These are phyloP conservation scores for Synanthedon formicaeformis DNA, from an alignment of 2,888 invertebrate genomes.

Conservation along the genomic window DNA sequence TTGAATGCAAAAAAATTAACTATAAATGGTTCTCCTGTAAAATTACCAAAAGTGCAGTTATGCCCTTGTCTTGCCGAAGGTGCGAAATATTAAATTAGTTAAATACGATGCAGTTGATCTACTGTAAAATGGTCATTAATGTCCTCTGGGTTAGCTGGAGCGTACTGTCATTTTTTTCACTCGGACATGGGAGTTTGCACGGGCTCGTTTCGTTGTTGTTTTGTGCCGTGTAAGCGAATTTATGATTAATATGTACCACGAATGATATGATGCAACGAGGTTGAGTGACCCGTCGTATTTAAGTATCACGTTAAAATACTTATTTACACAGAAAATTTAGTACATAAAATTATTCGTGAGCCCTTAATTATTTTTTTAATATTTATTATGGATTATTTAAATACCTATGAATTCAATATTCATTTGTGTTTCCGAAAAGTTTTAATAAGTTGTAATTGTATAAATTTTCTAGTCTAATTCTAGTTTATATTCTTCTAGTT, in stretches of 20 bases:
- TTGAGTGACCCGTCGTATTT: conserved; percentile 27
- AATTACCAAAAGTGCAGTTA: no score
- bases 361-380: neutral
- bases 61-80: no score
- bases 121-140: neutral
- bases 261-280: conserved; percentile 19
- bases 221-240: conserved; percentile 39
- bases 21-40: no score
- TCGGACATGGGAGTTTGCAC: conserved; percentile 16
- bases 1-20: no score
- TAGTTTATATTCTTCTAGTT: no score
- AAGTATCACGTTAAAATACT: conserved; percentile 1
- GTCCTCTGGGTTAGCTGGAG: conserved; percentile 59
- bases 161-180: conserved; percentile 65
- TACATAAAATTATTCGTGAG: neutral
- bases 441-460: no score
- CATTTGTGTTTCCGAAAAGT: no score
- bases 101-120: no score
- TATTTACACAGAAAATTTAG: neutral
- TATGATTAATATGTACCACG: conserved; percentile 47
- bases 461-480: no score
- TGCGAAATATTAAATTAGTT: no score
- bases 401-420: no score
- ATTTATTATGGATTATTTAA: no score
- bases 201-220: conserved; percentile 52